Evolutionary conservation across 1,140 invertebrate species (phyloP), one percentile per base, ranked within the genome.

Genomic region (Penaeus japonicus): DNA sequence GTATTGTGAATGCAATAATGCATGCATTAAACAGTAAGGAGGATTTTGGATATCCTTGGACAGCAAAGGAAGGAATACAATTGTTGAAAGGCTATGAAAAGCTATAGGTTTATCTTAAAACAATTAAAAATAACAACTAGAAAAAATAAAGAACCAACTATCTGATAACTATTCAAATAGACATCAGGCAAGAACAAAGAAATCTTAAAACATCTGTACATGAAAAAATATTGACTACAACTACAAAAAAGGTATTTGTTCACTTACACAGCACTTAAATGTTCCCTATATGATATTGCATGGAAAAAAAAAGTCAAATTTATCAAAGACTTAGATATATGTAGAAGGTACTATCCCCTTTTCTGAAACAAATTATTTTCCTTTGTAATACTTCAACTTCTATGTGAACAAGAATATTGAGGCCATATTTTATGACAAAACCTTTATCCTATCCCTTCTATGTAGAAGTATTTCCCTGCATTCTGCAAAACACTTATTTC

Each of bases 251-350:
- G 35, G 47, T 18, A 70, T 75, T 27, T 47, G 22, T 32, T 53
- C 91, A 96, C 96, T 96, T 95, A 97, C 96, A 97, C 96, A 91
- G 96, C 95, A 94, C 96, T 97, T 91, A 97, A 95, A 94, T 97
- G 96, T 93, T 97, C 96, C 96, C 96, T 97, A 93, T 92, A 92
- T 82, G 87, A 79, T 90, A 75, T 59, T 57, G 85, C 85, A 90
- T 90, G 82, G 85, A 89, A 85, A 62, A 70, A 87, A 87, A 81
- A n/a, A 27, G 17, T 10, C 83, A 62, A 75, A 0, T 84, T 75
- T 35, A 57, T 78, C 53, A 35, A n/a, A 59, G 18, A 35, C 62
- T 24, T 78, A 65, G n/a, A 54, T 18, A 80, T 10, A 75, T 82
- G 59, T 22, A 57, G 54, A 24, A 87, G 0, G 32, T 39, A 84